Base-by-base conservation (phyloP, 2,113 vertebrate species). In the Etia nguti region DNA sequence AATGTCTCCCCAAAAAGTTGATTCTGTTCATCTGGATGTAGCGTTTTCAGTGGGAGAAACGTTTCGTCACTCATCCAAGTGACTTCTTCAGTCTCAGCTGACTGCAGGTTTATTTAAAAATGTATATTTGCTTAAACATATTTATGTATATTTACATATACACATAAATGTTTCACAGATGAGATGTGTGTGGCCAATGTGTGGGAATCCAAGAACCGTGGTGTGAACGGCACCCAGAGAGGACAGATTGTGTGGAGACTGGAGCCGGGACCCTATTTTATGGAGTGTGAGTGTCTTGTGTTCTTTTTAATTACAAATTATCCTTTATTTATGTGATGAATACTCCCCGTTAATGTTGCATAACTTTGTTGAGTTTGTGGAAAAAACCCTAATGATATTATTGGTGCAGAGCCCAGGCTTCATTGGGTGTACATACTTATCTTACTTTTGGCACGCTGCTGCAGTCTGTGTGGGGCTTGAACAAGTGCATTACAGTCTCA, bases 141-240 rank as follows among this genome's bases (percentile, higher is more conserved):
- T 31, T 65, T 38, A 12, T 75, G 43, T 12, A 0, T 2, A 77
- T 50, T 31, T 85, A 2, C 20, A 22, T 86, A 9, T 85, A 2
- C 20, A 22, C 84, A 9, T 83, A 29, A 65, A 65, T 65, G 50
- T 87, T 70, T 73, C 88, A 65, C 94, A 99, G 98, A 99, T 96
- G 98, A 99, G 95, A 98, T 97, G 31, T 98, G 97, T 91, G 98
- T 98, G 86, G 97, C 98, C 88, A 99, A 99, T n/a, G 98, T 99
- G 90, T 99, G 99, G 99, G 99, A 99, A 96, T 99, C 98, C 54
- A 99, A 99, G 95, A 99, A 99, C 84, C 97, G 99, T 3, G 99
- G 99, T 1, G 97, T 99, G 90, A 99, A 98, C 15, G 99, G 99
- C 86, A 99, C 98, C 0, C 98, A 99, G 88, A 97, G 97, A 89